Percentiles rank a stretch among this genome's conserved stretches.
Evolutionary conservation across 2,888 invertebrate species (phyloP).

Genomic region (Tanytarsus gracilentus): DNA sequence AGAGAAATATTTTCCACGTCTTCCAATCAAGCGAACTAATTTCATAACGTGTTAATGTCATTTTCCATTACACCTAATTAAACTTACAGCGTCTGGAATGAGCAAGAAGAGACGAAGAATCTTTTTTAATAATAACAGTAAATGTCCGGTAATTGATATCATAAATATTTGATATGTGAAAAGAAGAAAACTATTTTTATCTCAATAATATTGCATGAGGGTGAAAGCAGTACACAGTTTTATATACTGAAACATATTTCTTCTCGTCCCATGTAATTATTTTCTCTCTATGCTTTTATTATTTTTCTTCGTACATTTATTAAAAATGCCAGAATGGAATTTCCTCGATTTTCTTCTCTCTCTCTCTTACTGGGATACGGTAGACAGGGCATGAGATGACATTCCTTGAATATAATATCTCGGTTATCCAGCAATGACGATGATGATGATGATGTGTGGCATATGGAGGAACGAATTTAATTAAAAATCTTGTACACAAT

Average conservation of each 20-base stretch:
- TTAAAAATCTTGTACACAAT: slow-evolving; percentile 22
- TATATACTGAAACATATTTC: not conserved
- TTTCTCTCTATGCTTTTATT: not conserved
- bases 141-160: slow-evolving; percentile 28
- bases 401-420: too few species aligned
- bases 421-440: not conserved
- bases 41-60: too few species aligned
- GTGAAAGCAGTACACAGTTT: not conserved
- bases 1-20: not conserved
- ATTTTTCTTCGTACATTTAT: slow-evolving; percentile 7
- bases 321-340: slow-evolving; percentile 19
- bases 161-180: slow-evolving; percentile 24
- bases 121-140: slow-evolving; percentile 16
- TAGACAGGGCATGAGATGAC: too few species aligned
- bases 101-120: not conserved
- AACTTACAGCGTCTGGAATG: not conserved
- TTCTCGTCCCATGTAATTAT: not conserved
- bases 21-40: too few species aligned
- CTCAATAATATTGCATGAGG: not conserved
- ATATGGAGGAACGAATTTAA: slow-evolving; percentile 25
- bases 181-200: slow-evolving; percentile 1
- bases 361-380: too few species aligned
- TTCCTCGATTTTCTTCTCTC: slow-evolving; percentile 1
- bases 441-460: slow-evolving; percentile 8
- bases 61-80: slow-evolving; percentile 25